Evolutionary conservation across 2,888 invertebrate genomes (phyloP), one percentile per base, ranked within the genome.

Genomic region (Oscheius sp.): DNA sequence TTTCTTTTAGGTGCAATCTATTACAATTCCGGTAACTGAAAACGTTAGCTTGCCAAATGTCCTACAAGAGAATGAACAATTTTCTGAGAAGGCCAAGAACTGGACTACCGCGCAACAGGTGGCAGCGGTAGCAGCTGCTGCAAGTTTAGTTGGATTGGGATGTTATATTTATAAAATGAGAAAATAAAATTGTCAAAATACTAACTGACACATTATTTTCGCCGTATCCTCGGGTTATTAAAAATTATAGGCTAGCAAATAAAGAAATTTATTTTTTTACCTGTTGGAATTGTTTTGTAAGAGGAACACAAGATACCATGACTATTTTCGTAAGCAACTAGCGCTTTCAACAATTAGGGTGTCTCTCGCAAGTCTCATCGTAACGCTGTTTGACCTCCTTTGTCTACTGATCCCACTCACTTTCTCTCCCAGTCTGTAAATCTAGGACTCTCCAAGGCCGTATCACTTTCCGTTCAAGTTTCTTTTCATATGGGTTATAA

Each of bases 131-230:
- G 72, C 75, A 4, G 72, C 75, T 29, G 75, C 69, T 25, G 75
- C 72, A 12, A 71, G 72, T 48, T 67, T 75, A 31, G 75, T 71
- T 25, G 75, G 75, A 46, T 58, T 75, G 25, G 75, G 72, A 33
- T 75, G 71, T 64, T 75, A 72, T 58, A 69, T 75, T n/a, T 75
- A 75, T 29, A 53, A 53, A 29, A 12, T 53, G 12, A 29, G 53
- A 12, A 53, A 53, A 53, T 53, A 20, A 53, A 17, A n/a, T 12
- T 42, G 15, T 8, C 37, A 37, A 37, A 37, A 37, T 8, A 37
- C 15, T 37, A 42, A n/a, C 42, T n/a, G n/a, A n/a, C n/a, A n/a
- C n/a, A 27, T 53, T n/a, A 45, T 17, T 15, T 45, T n/a, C 31
- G 33, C 53, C 53, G 27, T 20, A 53, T 53, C 53, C 53, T 31